phyloP scores from a whole-genome alignment of 2,797 vertebrate genomes.

The Manis pentadactyla region DNA sequence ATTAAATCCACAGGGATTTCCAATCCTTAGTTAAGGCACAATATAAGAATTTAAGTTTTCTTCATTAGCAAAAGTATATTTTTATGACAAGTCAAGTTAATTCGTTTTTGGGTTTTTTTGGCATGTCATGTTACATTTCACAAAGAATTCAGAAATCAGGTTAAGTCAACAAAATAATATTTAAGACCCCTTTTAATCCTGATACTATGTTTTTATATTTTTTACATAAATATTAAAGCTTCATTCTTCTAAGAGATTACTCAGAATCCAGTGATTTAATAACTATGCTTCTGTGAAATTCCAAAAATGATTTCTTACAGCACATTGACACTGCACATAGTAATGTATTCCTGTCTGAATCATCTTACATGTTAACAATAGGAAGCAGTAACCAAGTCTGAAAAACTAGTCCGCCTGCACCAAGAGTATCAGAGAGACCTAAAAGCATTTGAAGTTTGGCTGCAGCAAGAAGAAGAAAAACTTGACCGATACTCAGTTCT shows the following conservation, averaged over 20 bases:
- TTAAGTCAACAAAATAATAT: not conserved
- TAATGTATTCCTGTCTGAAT: not conserved
- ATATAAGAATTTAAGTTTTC: not conserved
- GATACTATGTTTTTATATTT: not conserved
- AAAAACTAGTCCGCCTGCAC: conserved; percentile 93
- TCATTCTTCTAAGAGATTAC: conserved; percentile 1
- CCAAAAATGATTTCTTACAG: not conserved
- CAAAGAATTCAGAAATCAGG: not conserved
- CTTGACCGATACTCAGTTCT: conserved; percentile 90
- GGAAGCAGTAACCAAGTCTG: conserved; percentile 93
- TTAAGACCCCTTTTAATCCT: not conserved
- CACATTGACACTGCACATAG: not conserved
- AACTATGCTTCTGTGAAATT: conserved; percentile 12
- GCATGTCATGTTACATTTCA: not conserved
- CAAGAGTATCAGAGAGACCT: conserved; percentile 95
- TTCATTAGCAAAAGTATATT: not conserved
- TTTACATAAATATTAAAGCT: not conserved
- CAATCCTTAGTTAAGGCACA: not conserved
- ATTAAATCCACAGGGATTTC: not conserved
- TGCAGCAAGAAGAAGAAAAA: conserved; percentile 94
- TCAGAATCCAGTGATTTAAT: not conserved
- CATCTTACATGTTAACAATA: conserved; percentile 73
- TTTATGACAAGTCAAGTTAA: not conserved
- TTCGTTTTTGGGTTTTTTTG: not conserved
- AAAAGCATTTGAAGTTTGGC: conserved; percentile 95